Conservation (phyloP, 2,797 vertebrate genomes). For the Coendou prehensilis region DNA sequence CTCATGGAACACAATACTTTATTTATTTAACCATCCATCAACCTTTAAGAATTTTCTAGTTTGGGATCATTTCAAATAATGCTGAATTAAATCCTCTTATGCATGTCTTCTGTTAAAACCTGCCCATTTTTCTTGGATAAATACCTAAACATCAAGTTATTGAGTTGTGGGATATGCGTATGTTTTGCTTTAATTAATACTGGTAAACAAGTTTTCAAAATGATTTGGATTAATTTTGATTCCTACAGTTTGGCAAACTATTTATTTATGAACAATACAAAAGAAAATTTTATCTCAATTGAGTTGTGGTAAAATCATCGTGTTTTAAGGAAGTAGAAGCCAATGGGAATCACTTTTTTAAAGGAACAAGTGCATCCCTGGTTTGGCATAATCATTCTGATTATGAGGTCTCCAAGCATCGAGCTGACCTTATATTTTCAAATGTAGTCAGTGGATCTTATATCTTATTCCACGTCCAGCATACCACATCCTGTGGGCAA, state of each 20-base stretch:
- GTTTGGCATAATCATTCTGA: neutral
- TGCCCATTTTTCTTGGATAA: neutral
- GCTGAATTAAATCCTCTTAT: neutral
- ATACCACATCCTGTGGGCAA: slow-evolving; percentile 82
- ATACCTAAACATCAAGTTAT: neutral
- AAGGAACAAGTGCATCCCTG: neutral
- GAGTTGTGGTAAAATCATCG: slow-evolving; percentile 39
- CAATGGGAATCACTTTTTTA: neutral
- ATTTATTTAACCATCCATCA: neutral
- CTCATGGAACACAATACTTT: neutral
- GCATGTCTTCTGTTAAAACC: neutral
- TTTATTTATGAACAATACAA: neutral
- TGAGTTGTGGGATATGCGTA: neutral
- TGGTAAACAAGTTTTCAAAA: neutral
- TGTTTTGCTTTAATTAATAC: slow-evolving; percentile 15
- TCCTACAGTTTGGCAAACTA: neutral
- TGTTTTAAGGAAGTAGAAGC: neutral
- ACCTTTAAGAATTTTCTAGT: neutral
- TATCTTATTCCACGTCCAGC: neutral
- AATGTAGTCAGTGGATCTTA: neutral
- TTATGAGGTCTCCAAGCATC: neutral
- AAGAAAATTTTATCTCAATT: slow-evolving; percentile 20
- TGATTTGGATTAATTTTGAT: slow-evolving; percentile 46
- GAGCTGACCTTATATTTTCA: neutral
- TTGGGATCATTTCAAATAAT: neutral